Evolutionary conservation across 2,113 vertebrate species (phyloP).

Genomic region (Pteropus alecto): DNA sequence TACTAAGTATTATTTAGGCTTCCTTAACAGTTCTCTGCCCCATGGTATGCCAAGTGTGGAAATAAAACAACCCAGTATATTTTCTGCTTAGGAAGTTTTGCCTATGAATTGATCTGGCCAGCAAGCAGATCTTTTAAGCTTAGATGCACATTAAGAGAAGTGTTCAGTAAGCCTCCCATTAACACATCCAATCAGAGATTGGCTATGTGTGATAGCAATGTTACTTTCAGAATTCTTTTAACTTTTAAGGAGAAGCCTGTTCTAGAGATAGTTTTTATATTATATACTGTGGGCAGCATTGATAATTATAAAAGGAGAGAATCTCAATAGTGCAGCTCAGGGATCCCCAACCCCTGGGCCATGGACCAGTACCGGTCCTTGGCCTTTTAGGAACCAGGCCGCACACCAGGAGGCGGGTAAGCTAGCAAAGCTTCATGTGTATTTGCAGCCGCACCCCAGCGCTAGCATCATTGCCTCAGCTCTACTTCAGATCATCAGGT

Average conservation of each 20-base stretch:
- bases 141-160: background rate
- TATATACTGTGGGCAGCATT: background rate
- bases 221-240: background rate
- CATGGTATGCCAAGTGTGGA: background rate
- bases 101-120: background rate
- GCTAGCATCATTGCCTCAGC: too few species aligned
- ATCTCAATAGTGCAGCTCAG: background rate
- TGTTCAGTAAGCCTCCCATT: background rate
- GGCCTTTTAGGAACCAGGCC: too few species aligned
- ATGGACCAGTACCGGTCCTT: too few species aligned
- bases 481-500: too few species aligned
- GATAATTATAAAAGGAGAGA: background rate
- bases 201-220: background rate
- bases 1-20: background rate
- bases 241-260: background rate
- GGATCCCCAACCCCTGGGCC: too few species aligned
- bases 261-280: background rate
- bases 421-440: too few species aligned
- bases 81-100: background rate
- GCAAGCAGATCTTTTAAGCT: background rate
- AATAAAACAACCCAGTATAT: background rate
- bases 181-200: background rate
- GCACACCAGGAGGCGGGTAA: too few species aligned
- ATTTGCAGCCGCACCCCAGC: too few species aligned
- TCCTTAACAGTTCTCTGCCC: background rate